Conservation (phyloP, 2,113 vertebrate genomes). For the Callocephalon fimbriatum region DNA sequence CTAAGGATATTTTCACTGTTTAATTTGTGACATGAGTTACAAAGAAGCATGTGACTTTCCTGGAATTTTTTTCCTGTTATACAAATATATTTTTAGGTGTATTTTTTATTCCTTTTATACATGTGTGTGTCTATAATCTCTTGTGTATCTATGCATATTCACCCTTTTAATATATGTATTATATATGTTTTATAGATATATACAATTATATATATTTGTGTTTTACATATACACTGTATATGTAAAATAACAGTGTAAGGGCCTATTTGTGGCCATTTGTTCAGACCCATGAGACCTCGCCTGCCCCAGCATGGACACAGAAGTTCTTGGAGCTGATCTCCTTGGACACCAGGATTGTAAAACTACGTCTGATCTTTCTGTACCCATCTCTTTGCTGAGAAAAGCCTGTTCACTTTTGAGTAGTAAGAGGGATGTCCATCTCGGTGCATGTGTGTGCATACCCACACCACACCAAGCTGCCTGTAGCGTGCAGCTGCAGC, state of each 20-base stretch:
- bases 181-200: not conserved
- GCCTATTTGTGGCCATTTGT: not conserved
- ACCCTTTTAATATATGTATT: not conserved
- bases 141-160: too few relatives aligned
- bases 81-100: not conserved
- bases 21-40: not conserved
- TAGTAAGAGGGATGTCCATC: rapidly evolving
- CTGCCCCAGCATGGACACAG: not conserved
- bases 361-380: not conserved
- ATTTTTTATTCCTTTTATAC: not conserved
- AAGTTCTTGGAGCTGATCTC: not conserved
- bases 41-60: not conserved
- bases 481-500: not conserved
- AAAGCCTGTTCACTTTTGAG: rapidly evolving
- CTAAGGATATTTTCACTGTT: not conserved
- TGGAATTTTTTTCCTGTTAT: not conserved
- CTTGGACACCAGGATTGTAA: not conserved
- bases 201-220: not conserved
- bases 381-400: not conserved
- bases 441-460: rapidly evolving
- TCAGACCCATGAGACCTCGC: not conserved
- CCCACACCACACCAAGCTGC: rapidly evolving
- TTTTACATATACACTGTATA: not conserved
- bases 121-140: rapidly evolving
- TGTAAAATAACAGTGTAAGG: not conserved